Percentiles rank a stretch among this genome's conserved stretches.
Conservation (phyloP, 2,113 vertebrate species). For the Felis chaus region DNA sequence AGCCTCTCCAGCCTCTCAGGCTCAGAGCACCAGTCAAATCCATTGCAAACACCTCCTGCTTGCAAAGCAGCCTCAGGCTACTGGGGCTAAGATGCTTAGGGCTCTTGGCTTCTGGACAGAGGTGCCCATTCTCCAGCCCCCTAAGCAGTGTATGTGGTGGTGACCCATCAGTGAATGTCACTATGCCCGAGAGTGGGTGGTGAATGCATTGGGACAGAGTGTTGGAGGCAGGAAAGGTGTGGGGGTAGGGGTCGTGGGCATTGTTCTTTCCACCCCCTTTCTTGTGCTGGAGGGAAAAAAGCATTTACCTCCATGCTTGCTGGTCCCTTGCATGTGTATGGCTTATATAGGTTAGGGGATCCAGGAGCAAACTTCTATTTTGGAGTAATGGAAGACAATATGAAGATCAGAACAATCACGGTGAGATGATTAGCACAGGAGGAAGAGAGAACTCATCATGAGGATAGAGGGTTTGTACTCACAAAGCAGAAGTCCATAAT, state of each 20-base stretch:
- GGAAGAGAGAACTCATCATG: neutral
- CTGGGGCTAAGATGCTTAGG: neutral
- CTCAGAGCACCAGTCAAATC: slow-evolving; percentile 36
- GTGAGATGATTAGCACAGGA: neutral
- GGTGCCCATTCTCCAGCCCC: neutral
- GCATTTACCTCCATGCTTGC: neutral
- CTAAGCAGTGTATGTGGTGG: neutral
- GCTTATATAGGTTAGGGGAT: neutral
- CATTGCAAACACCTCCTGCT: slow-evolving; percentile 33
- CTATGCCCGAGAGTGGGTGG: neutral
- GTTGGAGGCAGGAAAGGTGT: neutral
- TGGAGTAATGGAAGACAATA: neutral
- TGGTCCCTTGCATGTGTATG: neutral
- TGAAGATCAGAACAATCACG: neutral
- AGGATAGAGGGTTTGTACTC: neutral
- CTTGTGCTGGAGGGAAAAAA: neutral
- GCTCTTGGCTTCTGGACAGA: neutral
- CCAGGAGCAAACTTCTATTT: neutral
- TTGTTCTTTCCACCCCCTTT: neutral
- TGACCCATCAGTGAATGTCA: neutral
- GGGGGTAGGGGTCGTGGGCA: too few relatives aligned
- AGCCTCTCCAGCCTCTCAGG: neutral
- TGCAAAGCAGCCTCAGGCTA: slow-evolving; percentile 17
- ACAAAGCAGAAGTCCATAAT: neutral
- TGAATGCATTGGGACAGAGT: neutral